Evolutionary conservation across 2,888 invertebrate genomes (phyloP), one percentile per base, ranked within the genome.

Genomic region (Himalopsyche anomala): DNA sequence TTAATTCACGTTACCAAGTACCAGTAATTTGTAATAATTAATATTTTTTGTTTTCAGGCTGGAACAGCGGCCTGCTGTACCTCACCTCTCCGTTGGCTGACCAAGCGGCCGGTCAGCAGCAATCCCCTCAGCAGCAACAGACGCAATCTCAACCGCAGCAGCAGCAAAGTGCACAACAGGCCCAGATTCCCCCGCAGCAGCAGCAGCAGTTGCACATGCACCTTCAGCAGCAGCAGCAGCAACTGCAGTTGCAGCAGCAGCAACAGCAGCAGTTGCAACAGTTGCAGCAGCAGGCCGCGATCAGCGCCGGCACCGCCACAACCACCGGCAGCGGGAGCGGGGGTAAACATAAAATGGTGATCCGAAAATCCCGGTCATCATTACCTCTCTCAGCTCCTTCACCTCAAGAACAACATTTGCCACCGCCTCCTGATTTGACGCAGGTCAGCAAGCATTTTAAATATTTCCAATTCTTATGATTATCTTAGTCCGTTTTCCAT

Each of bases 331-430:
- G 81, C 36, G 74, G 80, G 38, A 84, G 80, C 45, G 87, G 85
- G 19, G 87, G 87, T 28, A 89, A 87, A 82, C 88, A 89, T 87
- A 90, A 90, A 83, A 88, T 90, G 83, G 90, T 90, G 89, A 90
- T 89, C 45, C 89, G 89, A 79, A 88, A 89, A 90, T 89, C 92
- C 89, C 92, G 93, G 89, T 93, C 93, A 89, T 92, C 92, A 89
- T 91, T 92, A 86, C 91, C 92, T 87, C 90, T 90, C 87, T 90
- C 90, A 80, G 90, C 74, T 83, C 88, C 88, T 82, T 91, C 91
- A 90, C 90, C 92, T 89, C 92, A 93, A 91, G 92, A 93, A 91
- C 92, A 93, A 91, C 91, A 92, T 90, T 93, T 92, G 90, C 92
- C 92, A 90, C 93, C 92, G 91, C 93, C 92, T 91, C 89, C 92